phyloP scores from a whole-genome alignment of 2,888 invertebrate genomes.

The Digitonthophagus gazella region DNA sequence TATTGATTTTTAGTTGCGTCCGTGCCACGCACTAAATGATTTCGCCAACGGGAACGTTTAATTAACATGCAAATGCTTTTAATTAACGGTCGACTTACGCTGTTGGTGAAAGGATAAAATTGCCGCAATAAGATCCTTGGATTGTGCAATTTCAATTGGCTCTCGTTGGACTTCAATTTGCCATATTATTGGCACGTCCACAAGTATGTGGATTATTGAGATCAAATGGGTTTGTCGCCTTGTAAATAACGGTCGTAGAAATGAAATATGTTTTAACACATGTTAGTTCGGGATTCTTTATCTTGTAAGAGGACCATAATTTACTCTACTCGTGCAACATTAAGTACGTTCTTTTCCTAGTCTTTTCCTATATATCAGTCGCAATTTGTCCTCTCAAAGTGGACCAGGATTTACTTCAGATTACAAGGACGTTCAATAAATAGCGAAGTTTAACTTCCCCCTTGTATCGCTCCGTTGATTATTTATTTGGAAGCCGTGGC shows the following conservation, averaged over 20 bases:
- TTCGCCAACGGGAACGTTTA: not conserved
- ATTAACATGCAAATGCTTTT: not conserved
- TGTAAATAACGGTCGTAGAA: too few species aligned
- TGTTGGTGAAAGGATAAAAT: not conserved
- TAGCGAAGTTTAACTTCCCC: not conserved
- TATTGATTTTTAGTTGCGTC: not conserved
- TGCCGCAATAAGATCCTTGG: not conserved
- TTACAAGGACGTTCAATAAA: not conserved
- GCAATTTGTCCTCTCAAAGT: not conserved
- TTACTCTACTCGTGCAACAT: too few species aligned
- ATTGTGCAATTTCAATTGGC: not conserved
- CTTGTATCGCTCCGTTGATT: not conserved
- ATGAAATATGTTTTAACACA: too few species aligned
- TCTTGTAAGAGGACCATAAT: too few species aligned
- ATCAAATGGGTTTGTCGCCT: not conserved
- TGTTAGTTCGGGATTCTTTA: too few species aligned
- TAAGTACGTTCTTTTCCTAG: too few species aligned
- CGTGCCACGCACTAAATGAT: not conserved
- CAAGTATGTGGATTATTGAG: not conserved
- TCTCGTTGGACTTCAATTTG: not conserved
- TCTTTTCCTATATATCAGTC: not conserved
- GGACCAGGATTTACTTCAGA: not conserved
- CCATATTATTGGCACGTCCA: not conserved
- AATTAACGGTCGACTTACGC: not conserved
- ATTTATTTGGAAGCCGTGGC: not conserved